Evolutionary conservation across 2,113 vertebrate genomes (phyloP).

Genomic region (Plecotus auritus): DNA sequence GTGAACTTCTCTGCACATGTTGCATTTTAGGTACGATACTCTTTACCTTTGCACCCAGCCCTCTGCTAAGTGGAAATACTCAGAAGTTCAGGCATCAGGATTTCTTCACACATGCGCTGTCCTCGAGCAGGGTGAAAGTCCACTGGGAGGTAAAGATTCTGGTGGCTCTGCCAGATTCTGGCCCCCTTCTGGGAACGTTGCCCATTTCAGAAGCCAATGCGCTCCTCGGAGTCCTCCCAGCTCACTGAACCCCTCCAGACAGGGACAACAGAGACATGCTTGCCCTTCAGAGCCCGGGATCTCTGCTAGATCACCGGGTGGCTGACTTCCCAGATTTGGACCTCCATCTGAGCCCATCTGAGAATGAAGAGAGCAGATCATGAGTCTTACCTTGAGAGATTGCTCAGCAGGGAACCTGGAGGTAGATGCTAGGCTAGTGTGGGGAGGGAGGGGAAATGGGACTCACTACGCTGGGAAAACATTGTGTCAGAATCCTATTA

Average conservation of each 20-base stretch:
- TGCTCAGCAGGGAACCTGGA: neutral
- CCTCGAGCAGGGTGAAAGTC: neutral
- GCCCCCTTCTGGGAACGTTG: neutral
- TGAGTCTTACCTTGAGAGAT: conserved; percentile 18
- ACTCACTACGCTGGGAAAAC: neutral
- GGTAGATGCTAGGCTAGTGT: neutral
- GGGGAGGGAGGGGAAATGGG: neutral
- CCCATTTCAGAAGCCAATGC: neutral
- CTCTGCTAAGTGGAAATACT: neutral
- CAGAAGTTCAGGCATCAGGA: neutral
- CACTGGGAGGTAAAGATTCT: neutral
- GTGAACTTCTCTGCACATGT: neutral
- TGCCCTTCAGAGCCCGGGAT: neutral
- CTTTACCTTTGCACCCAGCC: neutral
- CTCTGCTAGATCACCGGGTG: neutral
- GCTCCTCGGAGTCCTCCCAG: neutral
- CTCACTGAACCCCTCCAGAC: neutral
- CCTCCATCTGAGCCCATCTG: conserved; percentile 3
- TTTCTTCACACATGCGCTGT: neutral
- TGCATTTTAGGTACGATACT: neutral
- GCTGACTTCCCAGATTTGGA: neutral
- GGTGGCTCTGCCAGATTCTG: neutral
- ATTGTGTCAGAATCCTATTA: conserved; percentile 34
- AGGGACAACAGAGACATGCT: neutral
- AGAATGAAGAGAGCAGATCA: neutral